These are phyloP conservation scores for Syngnathus typhle DNA, from an alignment of 2,113 vertebrate species.

Conservation along the genomic window DNA sequence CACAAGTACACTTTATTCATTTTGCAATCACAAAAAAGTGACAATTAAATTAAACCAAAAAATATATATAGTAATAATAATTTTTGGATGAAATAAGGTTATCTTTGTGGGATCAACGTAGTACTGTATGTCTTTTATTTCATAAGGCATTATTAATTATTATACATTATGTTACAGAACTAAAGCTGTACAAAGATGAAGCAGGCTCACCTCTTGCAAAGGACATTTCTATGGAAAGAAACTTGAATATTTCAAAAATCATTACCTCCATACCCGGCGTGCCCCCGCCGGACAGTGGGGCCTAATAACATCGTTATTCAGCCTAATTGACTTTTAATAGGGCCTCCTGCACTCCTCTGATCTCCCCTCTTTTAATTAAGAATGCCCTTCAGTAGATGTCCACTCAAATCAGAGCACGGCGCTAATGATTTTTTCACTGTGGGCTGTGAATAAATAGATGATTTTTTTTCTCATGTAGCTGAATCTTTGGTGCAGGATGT, in stretches of 20 bases:
- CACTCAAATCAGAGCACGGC: conserved; percentile 45
- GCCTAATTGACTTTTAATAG: conserved; percentile 70
- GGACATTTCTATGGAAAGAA: conserved; percentile 14
- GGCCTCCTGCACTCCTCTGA: conserved; percentile 57
- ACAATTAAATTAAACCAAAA: not conserved
- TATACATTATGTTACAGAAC: not conserved
- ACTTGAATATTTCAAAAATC: conserved; percentile 42
- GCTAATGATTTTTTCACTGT: conserved; percentile 61
- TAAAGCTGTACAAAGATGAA: not conserved
- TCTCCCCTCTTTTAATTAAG: conserved; percentile 66
- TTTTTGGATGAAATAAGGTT: no score
- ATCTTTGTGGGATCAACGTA: no score
- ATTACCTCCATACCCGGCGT: conserved; percentile 45
- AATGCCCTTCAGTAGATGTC: conserved; percentile 60
- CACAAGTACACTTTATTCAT: not conserved
- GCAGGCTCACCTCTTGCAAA: not conserved
- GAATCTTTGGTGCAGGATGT: not conserved
- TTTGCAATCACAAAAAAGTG: not conserved
- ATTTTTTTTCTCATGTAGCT: not conserved
- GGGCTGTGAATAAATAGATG: conserved; percentile 34
- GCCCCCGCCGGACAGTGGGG: conserved; percentile 53
- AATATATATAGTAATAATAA: not conserved
- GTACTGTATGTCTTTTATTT: no score
- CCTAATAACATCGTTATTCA: conserved; percentile 63
- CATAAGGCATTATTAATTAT: no score